Evolutionary conservation across 92 coral and sea anemone genomes (phyloP).

Genomic region (Nematostella vectensis): DNA sequence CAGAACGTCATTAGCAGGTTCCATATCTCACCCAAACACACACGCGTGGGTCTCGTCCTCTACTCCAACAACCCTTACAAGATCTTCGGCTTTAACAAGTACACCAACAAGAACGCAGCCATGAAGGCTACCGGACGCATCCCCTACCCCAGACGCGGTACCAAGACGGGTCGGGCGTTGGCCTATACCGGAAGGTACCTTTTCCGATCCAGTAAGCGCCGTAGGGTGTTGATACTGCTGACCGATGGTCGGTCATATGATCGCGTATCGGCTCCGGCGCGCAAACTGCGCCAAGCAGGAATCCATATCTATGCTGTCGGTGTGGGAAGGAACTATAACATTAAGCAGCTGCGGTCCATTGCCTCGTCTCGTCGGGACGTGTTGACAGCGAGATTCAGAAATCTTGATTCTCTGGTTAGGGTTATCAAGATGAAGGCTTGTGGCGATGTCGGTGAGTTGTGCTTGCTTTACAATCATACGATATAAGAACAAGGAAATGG

Average conservation of each 20-base stretch:
- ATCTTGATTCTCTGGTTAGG: conserved; percentile 32
- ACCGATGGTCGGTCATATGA: conserved; percentile 75
- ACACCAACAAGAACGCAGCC: conserved; percentile 19
- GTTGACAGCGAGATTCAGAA: conserved; percentile 53
- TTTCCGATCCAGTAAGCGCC: conserved; percentile 26
- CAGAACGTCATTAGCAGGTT: conserved; percentile 60
- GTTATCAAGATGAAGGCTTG: conserved; percentile 58
- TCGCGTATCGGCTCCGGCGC: conserved; percentile 31
- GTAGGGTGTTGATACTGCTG: conserved; percentile 56
- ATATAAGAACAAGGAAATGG: no score
- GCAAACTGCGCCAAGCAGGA: conserved; percentile 38
- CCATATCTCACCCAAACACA: conserved; percentile 31
- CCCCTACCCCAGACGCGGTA: conserved; percentile 74
- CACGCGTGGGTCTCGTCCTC: conserved; percentile 59
- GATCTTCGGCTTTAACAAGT: conserved; percentile 31
- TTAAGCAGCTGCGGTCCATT: conserved; percentile 40
- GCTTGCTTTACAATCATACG: no score
- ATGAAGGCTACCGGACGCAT: conserved; percentile 38
- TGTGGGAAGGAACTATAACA: conserved; percentile 39
- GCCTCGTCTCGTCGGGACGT: conserved; percentile 43
- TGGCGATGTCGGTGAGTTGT: conserved; percentile 34
- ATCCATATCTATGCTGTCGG: conserved; percentile 50
- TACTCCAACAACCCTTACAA: conserved; percentile 46
- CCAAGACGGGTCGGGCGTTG: conserved; percentile 72
- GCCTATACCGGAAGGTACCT: conserved; percentile 35